Conservation (phyloP, 2,797 vertebrate genomes). For the Nyctibius grandis region DNA sequence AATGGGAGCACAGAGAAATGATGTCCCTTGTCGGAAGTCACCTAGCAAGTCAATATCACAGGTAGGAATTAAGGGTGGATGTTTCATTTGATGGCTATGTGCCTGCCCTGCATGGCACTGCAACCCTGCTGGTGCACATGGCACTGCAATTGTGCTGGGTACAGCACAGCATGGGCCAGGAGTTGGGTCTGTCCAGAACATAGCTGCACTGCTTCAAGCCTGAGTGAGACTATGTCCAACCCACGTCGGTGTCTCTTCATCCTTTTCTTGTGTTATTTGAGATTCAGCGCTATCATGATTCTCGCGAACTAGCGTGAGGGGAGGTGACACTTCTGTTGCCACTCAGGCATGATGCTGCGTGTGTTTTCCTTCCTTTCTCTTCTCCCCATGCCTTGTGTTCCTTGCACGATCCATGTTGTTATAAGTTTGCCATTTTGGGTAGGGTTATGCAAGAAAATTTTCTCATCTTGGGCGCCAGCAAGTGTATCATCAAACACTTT, state of each 20-base stretch:
- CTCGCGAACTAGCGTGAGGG: rapidly evolving
- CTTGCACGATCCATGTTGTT: background rate
- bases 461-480: background rate
- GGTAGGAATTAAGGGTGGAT: background rate
- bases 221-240: background rate
- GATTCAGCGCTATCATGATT: background rate
- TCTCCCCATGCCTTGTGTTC: background rate
- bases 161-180: background rate
- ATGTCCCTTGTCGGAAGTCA: background rate
- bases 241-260: background rate
- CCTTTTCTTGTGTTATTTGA: background rate
- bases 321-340: background rate
- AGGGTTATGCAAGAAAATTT: background rate
- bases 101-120: background rate
- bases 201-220: background rate
- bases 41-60: background rate
- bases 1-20: background rate
- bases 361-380: background rate
- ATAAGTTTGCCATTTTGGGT: background rate
- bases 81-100: background rate
- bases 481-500: background rate
- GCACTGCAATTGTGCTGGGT: background rate
- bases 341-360: no score
- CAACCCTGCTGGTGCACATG: background rate
- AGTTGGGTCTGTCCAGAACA: background rate